These are phyloP conservation scores for Pseudanteris insignis DNA, from an alignment of 2,888 invertebrate genomes.

Conservation along the genomic window DNA sequence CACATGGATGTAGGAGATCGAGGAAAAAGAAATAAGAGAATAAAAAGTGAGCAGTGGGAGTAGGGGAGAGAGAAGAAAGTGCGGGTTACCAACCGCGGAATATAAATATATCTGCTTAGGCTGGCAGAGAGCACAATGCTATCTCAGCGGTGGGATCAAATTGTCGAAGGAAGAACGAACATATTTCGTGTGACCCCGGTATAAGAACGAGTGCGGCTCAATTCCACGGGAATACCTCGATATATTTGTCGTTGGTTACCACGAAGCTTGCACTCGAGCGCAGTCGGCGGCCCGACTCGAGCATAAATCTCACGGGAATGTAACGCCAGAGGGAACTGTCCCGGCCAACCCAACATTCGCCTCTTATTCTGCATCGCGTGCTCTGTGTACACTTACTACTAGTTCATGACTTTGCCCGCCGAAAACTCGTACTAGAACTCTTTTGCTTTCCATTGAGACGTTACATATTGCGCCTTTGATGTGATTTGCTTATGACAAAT, in stretches of 20 bases:
- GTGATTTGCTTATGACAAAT: constrained; percentile 31
- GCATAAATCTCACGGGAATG: constrained; percentile 58
- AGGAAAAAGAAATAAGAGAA: constrained; percentile 1
- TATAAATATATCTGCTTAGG: constrained; percentile 59
- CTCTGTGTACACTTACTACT: constrained; percentile 30
- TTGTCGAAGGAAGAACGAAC: constrained; percentile 63
- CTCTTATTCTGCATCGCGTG: constrained; percentile 39
- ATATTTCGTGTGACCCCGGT: constrained; percentile 62
- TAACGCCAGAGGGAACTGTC: constrained; percentile 45
- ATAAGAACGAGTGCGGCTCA: constrained; percentile 55
- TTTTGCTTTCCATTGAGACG: constrained; percentile 15
- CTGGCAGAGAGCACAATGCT: constrained; percentile 58
- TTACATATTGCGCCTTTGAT: constrained; percentile 21
- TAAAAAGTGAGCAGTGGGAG: too few species aligned
- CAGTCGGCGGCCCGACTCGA: constrained; percentile 40
- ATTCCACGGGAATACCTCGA: constrained; percentile 63
- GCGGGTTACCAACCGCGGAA: constrained; percentile 48
- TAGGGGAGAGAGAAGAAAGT: constrained; percentile 16
- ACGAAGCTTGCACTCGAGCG: constrained; percentile 46
- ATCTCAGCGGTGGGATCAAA: constrained; percentile 61
- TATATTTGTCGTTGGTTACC: constrained; percentile 60
- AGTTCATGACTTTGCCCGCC: constrained; percentile 18
- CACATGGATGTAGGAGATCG: constrained; percentile 12
- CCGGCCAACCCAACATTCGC: constrained; percentile 14
- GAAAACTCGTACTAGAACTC: constrained; percentile 20